Evolutionary conservation across 2,113 vertebrate genomes (phyloP).

Genomic region (Entelurus aequoreus): DNA sequence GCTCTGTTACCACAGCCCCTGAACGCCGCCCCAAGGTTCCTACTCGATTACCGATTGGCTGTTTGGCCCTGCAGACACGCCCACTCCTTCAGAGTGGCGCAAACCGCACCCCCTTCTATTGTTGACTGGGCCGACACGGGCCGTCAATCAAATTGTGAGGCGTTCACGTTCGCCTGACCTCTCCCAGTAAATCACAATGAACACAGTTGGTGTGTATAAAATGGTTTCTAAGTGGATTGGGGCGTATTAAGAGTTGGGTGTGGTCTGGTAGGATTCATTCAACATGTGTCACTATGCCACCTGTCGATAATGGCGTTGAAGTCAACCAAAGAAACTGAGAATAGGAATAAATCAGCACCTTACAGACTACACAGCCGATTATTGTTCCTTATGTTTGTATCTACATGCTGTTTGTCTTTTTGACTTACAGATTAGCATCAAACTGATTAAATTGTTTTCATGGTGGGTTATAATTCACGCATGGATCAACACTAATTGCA

Average conservation of each 20-base stretch:
- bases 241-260: background rate
- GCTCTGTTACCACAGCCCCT: constrained; percentile 29
- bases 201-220: background rate
- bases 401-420: too few relatives aligned
- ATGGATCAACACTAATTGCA: too few relatives aligned
- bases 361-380: constrained; percentile 50
- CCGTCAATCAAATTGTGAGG: constrained; percentile 57
- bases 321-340: constrained; percentile 19
- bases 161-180: constrained; percentile 34
- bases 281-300: constrained; percentile 28
- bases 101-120: constrained; percentile 57
- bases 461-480: too few relatives aligned
- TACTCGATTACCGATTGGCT: constrained; percentile 48
- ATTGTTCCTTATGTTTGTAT: constrained; percentile 45
- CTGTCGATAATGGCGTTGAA: constrained; percentile 43
- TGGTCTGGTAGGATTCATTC: constrained; percentile 13
- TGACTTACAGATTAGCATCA: background rate
- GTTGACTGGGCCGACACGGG: constrained; percentile 35
- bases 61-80: constrained; percentile 14
- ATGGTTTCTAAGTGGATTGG: background rate
- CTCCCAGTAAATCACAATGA: background rate
- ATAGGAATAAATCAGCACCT: constrained; percentile 49
- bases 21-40: constrained; percentile 28
- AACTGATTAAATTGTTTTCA: background rate
- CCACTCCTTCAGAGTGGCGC: constrained; percentile 24